phyloP scores from a whole-genome alignment of 2,113 vertebrate species.

The Erinaceus europaeus region DNA sequence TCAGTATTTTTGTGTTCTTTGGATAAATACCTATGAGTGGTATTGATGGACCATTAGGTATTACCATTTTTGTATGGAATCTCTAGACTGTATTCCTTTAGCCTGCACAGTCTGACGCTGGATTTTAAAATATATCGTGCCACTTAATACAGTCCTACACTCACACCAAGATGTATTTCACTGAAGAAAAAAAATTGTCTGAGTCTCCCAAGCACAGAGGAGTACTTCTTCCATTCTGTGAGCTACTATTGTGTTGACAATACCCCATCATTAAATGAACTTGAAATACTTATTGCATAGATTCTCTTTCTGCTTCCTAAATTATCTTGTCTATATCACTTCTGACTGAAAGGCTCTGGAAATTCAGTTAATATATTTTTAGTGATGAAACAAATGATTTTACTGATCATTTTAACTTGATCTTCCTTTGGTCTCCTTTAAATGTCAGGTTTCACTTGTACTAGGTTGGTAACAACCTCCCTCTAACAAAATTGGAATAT shows the following conservation, averaged over 20 bases:
- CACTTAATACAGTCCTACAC: background rate
- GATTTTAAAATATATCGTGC: background rate
- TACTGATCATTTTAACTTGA: slow-evolving; percentile 43
- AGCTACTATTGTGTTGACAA: background rate
- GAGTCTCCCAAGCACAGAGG: background rate
- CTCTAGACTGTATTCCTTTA: too few species aligned
- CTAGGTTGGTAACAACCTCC: slow-evolving; percentile 19
- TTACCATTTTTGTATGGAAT: too few species aligned
- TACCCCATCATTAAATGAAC: background rate
- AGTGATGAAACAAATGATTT: slow-evolving; percentile 16
- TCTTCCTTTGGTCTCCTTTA: slow-evolving; percentile 26
- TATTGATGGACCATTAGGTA: too few species aligned
- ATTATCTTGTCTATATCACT: background rate
- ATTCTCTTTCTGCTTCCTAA: background rate
- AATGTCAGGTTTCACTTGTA: slow-evolving; percentile 46
- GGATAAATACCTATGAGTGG: too few species aligned
- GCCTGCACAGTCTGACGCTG: too few species aligned
- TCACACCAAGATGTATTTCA: slow-evolving; percentile 5
- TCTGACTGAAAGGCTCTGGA: background rate
- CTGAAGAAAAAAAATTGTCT: background rate
- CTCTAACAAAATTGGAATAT: slow-evolving; percentile 62
- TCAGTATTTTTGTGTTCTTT: too few species aligned
- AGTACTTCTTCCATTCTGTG: background rate
- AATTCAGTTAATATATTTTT: slow-evolving; percentile 37
- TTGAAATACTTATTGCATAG: background rate